Evolutionary conservation across 1,140 invertebrate species (phyloP), one percentile per base, ranked within the genome.

Genomic region (Drosophila baimaii): DNA sequence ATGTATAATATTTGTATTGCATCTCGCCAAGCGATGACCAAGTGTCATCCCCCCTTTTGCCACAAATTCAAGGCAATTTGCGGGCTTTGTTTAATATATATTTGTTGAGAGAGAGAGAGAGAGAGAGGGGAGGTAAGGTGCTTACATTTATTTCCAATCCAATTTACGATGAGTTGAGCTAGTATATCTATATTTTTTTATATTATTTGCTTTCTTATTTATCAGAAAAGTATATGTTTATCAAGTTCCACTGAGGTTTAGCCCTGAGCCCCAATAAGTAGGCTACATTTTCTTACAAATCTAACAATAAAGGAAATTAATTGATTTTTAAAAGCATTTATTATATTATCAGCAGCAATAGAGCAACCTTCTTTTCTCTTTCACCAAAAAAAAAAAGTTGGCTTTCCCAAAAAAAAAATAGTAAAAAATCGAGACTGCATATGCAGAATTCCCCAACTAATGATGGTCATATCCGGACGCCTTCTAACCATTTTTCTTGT

Each of bases 1-100:
- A 71, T 72, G 66, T 72, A 52, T 68, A 80, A 79, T 78, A 72
- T 75, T 75, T 75, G 72, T 75, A 51, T 75, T 75, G 69, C 54
- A 72, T 71, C 65, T 69, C 41, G 33, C 54, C 52, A 33, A 58
- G 41, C 69, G 66, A 57, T 72, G 69, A 41, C 68, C 68, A 49
- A 71, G 68, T 37, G 68, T 54, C 12, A 12, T 27, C 52, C 33
- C 21, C 23, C 3, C 17, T 19, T 46, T 66, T 47, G 33, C 29
- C 70, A 49, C 41, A 57, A 71, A 49, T 71, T 51, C 27, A 41
- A 33, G 37, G 43, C 52, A 57, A 58, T 71, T 72, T 72, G 52
- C 31, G 41, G 69, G 65, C 65, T 71, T 71, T 71, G 65, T 71
- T 70, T 39, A 70, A 69, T 71, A 70, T 35, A 39, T 12, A 54